A percentile compares a stretch with the other conserved stretches of the same genome.
Conservation (phyloP, 2,888 invertebrate species). For the Mythimna lalbum region DNA sequence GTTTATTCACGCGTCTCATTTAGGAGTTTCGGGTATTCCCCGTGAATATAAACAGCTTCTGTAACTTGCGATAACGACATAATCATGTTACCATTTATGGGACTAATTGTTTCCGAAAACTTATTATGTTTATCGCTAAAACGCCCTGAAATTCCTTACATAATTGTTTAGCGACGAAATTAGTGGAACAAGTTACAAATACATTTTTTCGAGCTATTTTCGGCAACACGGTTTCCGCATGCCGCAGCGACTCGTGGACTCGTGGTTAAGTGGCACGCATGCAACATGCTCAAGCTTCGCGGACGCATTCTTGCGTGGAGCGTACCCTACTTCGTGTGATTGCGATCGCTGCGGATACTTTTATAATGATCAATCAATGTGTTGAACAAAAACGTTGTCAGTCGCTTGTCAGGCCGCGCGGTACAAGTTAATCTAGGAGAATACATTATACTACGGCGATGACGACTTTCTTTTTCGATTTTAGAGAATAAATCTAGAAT, state of each 20-base stretch:
- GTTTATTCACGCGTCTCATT: not conserved
- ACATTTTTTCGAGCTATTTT: conserved; percentile 55
- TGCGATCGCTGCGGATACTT: conserved; percentile 27
- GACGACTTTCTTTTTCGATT: conserved; percentile 1
- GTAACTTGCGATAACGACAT: not conserved
- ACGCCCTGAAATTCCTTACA: conserved; percentile 18
- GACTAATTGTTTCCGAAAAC: not conserved
- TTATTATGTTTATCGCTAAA: conserved; percentile 7
- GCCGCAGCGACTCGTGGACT: conserved; percentile 30
- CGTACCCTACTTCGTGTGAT: conserved; percentile 50
- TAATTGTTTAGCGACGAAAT: conserved; percentile 28
- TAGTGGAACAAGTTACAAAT: conserved; percentile 32
- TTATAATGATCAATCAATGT: conserved; percentile 32
- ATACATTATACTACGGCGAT: not conserved
- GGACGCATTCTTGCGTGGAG: conserved; percentile 56
- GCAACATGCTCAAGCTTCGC: conserved; percentile 45
- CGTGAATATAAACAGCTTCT: not conserved
- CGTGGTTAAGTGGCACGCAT: conserved; percentile 47
- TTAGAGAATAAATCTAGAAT: not conserved
- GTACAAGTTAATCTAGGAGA: conserved; percentile 8
- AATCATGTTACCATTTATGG: not conserved
- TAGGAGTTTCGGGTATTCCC: conserved; percentile 16
- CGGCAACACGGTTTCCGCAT: conserved; percentile 57
- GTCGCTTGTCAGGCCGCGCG: conserved; percentile 2
- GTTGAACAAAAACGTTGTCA: conserved; percentile 31